Base-by-base conservation (phyloP, 2,113 vertebrate genomes). In the Okapia johnstoni region DNA sequence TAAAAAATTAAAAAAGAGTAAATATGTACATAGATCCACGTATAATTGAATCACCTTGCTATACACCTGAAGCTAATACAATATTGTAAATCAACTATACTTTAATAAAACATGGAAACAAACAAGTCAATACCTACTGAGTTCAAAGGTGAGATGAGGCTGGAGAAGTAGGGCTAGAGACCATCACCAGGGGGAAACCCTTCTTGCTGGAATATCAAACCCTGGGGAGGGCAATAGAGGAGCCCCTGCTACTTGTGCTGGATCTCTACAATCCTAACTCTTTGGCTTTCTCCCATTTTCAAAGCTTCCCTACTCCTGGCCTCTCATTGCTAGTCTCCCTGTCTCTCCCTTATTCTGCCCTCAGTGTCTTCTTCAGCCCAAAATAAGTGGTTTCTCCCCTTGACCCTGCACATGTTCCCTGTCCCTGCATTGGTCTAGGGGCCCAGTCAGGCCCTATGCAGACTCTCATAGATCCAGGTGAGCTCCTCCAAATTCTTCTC, bases 21-120 rank as follows among this genome's bases (percentile, higher is more conserved):
- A 63, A 63, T 33, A 33, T 16, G 7, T 1, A 9, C 3, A 33
- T 1, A n/a, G 61, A 63, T 16, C 7, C 30, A 63, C 0, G 0
- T 33, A 8, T 17, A 63, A n/a, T n/a, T 7, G 61, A 76, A 76
- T 25, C 36, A 76, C 12, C 26, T 43, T 43, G 70, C 40, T 76
- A 14, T 0, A 13, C 1, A 14, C 23, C 21, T 40, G 23, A 43
- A 76, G 13, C 23, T 23, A 25, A 25, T 25, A 40, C 66, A 25
- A 13, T 25, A 73, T 3, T 43, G 5, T 43, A 76, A 76, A 43
- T 76, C 70, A 43, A 43, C 40, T 76, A 26, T 7, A 40, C 3
- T 76, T 76, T 25, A 76, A 26, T 52, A n/a, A 54, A 36, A 36
- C 15, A 17, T 17, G 61, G 61, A 55, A 83, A 84, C 52, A 55